A percentile compares a stretch with the other conserved stretches of the same genome.
Conservation (phyloP, 2,888 invertebrate species). For the Rhorus exstirpatorius region DNA sequence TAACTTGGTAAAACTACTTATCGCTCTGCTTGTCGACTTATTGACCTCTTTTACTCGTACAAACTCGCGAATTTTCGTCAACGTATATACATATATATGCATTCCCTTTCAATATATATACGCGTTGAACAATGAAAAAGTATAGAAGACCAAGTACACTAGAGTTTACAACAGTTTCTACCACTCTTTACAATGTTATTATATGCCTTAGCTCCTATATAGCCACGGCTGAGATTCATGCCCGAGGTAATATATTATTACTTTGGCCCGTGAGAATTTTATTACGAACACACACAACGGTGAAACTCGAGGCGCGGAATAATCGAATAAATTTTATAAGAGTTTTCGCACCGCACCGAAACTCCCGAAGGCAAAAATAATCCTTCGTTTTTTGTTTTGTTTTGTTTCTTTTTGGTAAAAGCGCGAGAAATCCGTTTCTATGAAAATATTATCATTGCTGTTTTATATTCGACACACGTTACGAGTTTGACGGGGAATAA, state of each 20-base stretch:
- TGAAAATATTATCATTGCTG: neutral
- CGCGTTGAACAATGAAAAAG: neutral
- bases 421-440: constrained; percentile 19
- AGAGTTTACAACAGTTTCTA: constrained; percentile 60
- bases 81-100: neutral
- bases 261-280: constrained; percentile 51
- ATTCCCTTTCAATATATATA: neutral
- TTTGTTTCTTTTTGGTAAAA: neutral
- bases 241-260: constrained; percentile 47
- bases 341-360: constrained; percentile 19
- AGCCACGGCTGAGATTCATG: constrained; percentile 34
- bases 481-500: neutral
- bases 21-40: constrained; percentile 60
- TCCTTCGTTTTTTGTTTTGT: neutral
- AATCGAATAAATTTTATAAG: constrained; percentile 48
- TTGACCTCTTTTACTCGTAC: constrained; percentile 66
- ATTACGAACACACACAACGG: constrained; percentile 13
- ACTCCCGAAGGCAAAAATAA: neutral
- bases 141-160: constrained; percentile 34
- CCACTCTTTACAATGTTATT: constrained; percentile 53
- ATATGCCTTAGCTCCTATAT: neutral
- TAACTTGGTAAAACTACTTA: constrained; percentile 67
- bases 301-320: constrained; percentile 20
- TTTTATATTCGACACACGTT: neutral
- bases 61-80: constrained; percentile 28